These are phyloP conservation scores for Dendropsophus ebraccatus DNA, from an alignment of 2,113 vertebrate species.

Conservation along the genomic window DNA sequence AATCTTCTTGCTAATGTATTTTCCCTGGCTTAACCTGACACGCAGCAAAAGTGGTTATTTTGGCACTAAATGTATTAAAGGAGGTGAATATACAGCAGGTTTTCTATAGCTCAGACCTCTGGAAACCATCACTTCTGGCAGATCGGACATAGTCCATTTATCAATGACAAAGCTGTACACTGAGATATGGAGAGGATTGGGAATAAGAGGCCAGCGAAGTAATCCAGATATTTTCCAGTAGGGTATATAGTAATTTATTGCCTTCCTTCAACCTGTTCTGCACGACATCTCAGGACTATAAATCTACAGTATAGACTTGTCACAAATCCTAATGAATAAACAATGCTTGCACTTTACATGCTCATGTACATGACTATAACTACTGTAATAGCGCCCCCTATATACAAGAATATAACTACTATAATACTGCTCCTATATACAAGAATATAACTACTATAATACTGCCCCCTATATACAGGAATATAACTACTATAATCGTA, in stretches of 20 bases:
- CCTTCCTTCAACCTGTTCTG: background rate
- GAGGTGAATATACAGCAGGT: background rate
- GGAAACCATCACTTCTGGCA: conserved; percentile 17
- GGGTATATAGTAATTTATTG: background rate
- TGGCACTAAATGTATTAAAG: background rate
- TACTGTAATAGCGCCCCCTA: no score
- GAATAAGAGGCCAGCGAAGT: background rate
- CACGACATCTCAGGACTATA: background rate
- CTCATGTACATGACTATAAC: no score
- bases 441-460: no score
- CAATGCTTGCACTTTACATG: no score
- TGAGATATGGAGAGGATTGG: background rate
- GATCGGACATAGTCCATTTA: background rate
- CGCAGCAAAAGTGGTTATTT: background rate
- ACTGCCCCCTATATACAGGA: no score
- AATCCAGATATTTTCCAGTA: background rate
- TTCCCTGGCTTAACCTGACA: background rate
- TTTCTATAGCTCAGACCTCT: background rate
- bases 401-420: no score
- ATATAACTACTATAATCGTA: no score
- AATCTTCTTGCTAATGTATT: conserved; percentile 19
- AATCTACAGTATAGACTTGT: background rate
- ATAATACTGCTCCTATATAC: no score
- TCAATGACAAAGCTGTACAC: background rate
- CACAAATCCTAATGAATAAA: background rate